Percentiles rank a stretch among this genome's conserved stretches.
Conservation (phyloP, 53 echinoderm and acorn worm genomes). For the Glandiceps talaboti region DNA sequence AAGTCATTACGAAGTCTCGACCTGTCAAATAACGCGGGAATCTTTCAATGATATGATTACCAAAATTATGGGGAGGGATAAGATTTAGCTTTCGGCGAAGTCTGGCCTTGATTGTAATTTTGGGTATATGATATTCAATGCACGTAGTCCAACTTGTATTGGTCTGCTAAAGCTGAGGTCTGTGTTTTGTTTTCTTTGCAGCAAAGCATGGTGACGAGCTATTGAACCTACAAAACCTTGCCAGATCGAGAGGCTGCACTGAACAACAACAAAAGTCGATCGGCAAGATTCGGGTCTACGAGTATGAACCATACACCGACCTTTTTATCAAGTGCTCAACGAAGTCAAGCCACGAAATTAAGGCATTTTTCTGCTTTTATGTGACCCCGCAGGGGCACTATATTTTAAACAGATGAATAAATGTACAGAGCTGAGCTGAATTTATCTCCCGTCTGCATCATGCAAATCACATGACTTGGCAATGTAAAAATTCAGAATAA, state of each 20-base stretch:
- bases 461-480: background rate
- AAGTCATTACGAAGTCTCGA: background rate
- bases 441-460: background rate
- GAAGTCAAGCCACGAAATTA: background rate
- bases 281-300: no score
- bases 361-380: background rate
- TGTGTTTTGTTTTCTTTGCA: background rate
- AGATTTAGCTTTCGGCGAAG: background rate
- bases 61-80: background rate
- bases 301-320: no score
- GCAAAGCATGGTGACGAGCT: background rate
- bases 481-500: background rate
- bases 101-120: background rate
- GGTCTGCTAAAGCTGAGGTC: background rate
- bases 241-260: no score
- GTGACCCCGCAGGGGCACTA: background rate
- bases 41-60: background rate
- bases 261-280: no score
- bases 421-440: background rate
- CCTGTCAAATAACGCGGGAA: background rate
- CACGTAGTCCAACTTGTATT: background rate
- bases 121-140: background rate
- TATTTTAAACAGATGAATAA: background rate
- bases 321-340: background rate
- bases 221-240: background rate